Percentiles rank a stretch among this genome's conserved stretches.
phyloP scores from a whole-genome alignment of 2,113 vertebrate species.

The Paraplagusia blochii region DNA sequence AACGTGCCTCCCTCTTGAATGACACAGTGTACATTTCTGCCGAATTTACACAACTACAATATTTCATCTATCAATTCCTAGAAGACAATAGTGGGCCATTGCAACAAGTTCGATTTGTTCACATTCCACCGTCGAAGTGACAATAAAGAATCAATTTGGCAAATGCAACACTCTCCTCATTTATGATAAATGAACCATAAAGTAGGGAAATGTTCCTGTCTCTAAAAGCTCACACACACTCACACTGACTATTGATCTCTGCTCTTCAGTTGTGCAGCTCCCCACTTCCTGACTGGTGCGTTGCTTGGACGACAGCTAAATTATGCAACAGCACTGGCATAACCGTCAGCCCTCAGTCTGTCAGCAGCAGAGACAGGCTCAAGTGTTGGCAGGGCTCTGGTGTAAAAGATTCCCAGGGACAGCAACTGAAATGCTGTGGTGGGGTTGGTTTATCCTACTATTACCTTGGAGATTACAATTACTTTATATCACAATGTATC shows the following conservation, averaged over 20 bases:
- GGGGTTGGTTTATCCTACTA: no score
- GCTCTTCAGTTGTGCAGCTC: slow-evolving; percentile 49
- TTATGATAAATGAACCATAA: slow-evolving; percentile 58
- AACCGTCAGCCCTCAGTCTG: slow-evolving; percentile 47
- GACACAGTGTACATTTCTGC: no score
- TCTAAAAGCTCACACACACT: slow-evolving; percentile 62
- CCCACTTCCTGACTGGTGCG: slow-evolving; percentile 63
- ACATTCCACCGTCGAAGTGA: slow-evolving; percentile 31
- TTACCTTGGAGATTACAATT: no score
- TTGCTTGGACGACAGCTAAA: slow-evolving; percentile 73
- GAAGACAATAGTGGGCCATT: neutral
- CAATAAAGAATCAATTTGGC: slow-evolving; percentile 23
- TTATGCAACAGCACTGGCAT: slow-evolving; percentile 72
- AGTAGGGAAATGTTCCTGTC: slow-evolving; percentile 38
- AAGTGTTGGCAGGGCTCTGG: slow-evolving; percentile 5
- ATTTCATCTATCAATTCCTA: no score
- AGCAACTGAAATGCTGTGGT: no score
- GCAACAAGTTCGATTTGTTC: neutral
- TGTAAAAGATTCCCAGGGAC: neutral
- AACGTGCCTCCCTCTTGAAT: no score
- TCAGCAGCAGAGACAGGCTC: slow-evolving; percentile 19
- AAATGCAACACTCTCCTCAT: slow-evolving; percentile 34
- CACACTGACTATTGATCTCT: slow-evolving; percentile 66
- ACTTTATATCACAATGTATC: no score
- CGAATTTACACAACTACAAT: no score